Percentiles rank a stretch among this genome's conserved stretches.
Conservation (phyloP, 1,140 invertebrate genomes). For the Drosophila pseudoobscura region DNA sequence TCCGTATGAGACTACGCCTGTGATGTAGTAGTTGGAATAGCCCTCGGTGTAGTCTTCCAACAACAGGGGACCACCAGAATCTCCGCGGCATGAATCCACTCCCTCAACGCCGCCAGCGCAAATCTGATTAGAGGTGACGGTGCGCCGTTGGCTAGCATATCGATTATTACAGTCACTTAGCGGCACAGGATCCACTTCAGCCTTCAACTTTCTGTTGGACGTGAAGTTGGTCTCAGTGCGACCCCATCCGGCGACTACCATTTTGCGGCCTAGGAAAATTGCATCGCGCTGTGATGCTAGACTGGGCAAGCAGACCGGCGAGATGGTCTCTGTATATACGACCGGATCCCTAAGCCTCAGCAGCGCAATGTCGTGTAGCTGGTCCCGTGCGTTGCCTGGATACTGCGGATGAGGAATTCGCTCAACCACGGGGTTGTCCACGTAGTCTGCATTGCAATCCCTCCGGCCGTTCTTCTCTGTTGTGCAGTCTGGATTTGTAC, state of each 20-base stretch:
- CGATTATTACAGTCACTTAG: constrained; percentile 38
- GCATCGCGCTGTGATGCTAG: constrained; percentile 74
- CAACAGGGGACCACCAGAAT: constrained; percentile 85
- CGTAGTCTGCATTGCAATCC: constrained; percentile 84
- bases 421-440: constrained; percentile 85
- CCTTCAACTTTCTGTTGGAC: constrained; percentile 67
- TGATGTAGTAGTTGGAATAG: constrained; percentile 78
- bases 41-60: constrained; percentile 49
- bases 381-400: constrained; percentile 83
- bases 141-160: constrained; percentile 52
- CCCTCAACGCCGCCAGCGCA: constrained; percentile 87
- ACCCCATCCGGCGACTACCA: constrained; percentile 93
- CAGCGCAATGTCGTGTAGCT: constrained; percentile 88
- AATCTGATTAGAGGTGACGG: constrained; percentile 83
- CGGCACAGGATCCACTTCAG: constrained; percentile 50
- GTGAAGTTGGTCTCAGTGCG: constrained; percentile 86
- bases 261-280: constrained; percentile 83
- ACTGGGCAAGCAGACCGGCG: constrained; percentile 89
- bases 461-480: constrained; percentile 58
- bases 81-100: constrained; percentile 85
- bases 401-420: constrained; percentile 87
- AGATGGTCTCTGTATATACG: constrained; percentile 85
- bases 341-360: constrained; percentile 86
- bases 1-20: constrained; percentile 91
- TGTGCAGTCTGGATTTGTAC: constrained; percentile 85